Base-by-base conservation (phyloP, 2,888 invertebrate species). In the Autographa pulchrina region DNA sequence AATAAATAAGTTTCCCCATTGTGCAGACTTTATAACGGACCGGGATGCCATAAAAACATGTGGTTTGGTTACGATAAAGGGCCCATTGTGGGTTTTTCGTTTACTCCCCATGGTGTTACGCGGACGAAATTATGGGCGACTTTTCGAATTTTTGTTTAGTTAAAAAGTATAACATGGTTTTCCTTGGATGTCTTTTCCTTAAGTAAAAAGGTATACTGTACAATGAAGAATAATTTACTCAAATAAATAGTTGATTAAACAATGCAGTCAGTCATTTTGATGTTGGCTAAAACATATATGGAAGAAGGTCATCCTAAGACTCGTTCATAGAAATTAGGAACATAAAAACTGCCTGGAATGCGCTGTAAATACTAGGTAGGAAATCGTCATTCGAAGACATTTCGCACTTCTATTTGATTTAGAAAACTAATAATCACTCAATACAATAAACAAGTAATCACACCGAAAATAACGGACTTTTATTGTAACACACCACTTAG, bases 21-120 rank as follows among this genome's bases (percentile, higher is more conserved):
- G 79, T 78, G 75, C 68, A 65, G 80, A 84, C 81, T 85, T 85
- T 81, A 82, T 84, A 86, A 84, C 80, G 82, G 82, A 73, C 77
- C 72, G 74, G 81, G 75, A 82, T 78, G 84, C 77, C 86, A 85
- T 86, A 85, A 84, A 86, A 87, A 87, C 84, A 87, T 86, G 82
- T 83, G 82, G 81, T 80, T 76, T 78, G 83, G 80, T 82, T 84
- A 83, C 85, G 83, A 86, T 86, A 84, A 85, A 86, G 80, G 78
- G 70, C 67, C 75, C 78, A 78, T 84, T 80, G 80, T 82, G 76
- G 76, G 68, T 66, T 81, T 84, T 85, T 77, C 72, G 70, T 72
- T 77, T 69, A 67, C 71, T 80, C 77, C 78, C 78, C 75, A 76
- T 56, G 65, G 64, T 48, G 69, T 63, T 6, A 69, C 70, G 62